Evolutionary conservation across 2,888 invertebrate species (phyloP).

Genomic region (Chymomyza amoena): DNA sequence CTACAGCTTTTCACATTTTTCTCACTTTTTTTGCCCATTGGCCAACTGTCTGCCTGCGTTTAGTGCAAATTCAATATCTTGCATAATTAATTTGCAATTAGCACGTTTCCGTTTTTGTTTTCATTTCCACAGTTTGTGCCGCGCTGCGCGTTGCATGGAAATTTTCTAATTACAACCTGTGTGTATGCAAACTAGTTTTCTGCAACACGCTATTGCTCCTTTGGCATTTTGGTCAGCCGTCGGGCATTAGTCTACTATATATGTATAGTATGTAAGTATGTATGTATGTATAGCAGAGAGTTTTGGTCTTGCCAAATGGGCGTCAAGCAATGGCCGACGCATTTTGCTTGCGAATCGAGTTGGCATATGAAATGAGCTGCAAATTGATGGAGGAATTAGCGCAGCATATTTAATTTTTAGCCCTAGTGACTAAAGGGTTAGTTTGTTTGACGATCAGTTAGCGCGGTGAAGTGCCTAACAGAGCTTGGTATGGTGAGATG

Average conservation of each 20-base stretch:
- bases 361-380: constrained; percentile 72
- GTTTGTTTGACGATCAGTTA: not conserved
- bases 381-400: constrained; percentile 74
- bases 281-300: constrained; percentile 4
- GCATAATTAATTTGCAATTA: constrained; percentile 79
- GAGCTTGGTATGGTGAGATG: not conserved
- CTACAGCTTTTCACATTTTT: constrained; percentile 11
- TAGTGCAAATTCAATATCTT: constrained; percentile 77
- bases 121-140: constrained; percentile 45
- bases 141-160: constrained; percentile 43
- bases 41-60: constrained; percentile 48
- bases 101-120: constrained; percentile 76
- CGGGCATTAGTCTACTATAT: constrained; percentile 35
- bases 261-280: too few species aligned
- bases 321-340: not conserved
- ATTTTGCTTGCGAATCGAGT: constrained; percentile 48
- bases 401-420: constrained; percentile 62
- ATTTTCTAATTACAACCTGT: constrained; percentile 70
- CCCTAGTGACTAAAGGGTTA: constrained; percentile 9
- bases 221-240: constrained; percentile 36
- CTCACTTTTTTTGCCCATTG: constrained; percentile 20
- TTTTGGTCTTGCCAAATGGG: constrained; percentile 25
- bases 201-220: not conserved
- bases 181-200: constrained; percentile 58
- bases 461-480: not conserved